phyloP scores from a whole-genome alignment of 2,888 invertebrate species.

The Sycophila texana region DNA sequence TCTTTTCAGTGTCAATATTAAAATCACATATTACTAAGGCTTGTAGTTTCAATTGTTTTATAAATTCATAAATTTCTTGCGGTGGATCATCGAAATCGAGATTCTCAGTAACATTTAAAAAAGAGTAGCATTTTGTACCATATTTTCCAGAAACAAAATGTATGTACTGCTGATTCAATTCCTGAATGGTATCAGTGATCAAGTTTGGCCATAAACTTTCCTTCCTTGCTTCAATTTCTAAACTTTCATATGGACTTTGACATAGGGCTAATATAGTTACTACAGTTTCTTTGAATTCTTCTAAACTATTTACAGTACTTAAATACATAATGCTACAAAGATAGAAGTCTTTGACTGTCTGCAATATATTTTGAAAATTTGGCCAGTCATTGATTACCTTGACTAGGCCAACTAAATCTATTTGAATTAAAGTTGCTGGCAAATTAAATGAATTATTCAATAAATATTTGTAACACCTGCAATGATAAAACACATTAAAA shows the following conservation, averaged over 20 bases:
- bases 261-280: slow-evolving; percentile 43
- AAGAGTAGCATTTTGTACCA: slow-evolving; percentile 43
- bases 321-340: slow-evolving; percentile 54
- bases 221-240: slow-evolving; percentile 35
- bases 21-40: slow-evolving; percentile 50
- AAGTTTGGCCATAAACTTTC: slow-evolving; percentile 41
- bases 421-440: slow-evolving; percentile 44
- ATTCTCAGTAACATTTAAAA: slow-evolving; percentile 34
- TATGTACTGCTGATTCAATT: slow-evolving; percentile 49
- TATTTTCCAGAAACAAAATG: slow-evolving; percentile 38
- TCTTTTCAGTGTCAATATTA: slow-evolving; percentile 35
- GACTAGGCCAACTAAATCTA: slow-evolving; percentile 47
- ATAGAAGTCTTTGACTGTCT: slow-evolving; percentile 53
- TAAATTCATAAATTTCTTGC: slow-evolving; percentile 41
- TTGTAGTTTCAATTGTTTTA: slow-evolving; percentile 42
- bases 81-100: not conserved
- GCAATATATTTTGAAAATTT: slow-evolving; percentile 48
- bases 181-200: slow-evolving; percentile 46
- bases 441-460: slow-evolving; percentile 19
- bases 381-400: slow-evolving; percentile 48
- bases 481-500: not conserved
- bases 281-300: slow-evolving; percentile 42
- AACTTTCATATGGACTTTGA: slow-evolving; percentile 47
- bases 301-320: slow-evolving; percentile 43
- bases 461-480: slow-evolving; percentile 48